Base-by-base conservation (phyloP, 2,888 invertebrate species). In the Tenthredo mesomela region DNA sequence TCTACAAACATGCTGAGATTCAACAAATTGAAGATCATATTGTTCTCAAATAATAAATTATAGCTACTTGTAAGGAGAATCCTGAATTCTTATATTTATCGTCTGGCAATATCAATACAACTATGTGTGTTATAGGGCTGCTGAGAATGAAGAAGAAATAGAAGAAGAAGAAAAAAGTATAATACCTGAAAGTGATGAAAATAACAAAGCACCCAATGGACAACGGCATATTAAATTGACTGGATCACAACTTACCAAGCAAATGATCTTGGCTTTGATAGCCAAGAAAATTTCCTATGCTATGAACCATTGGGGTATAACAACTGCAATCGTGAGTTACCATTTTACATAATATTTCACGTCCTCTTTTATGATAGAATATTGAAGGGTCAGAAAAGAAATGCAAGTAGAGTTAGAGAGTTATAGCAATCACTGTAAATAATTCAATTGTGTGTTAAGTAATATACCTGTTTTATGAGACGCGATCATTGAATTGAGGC, bases 261-360 rank as follows among this genome's bases (percentile, higher is more conserved):
- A 93, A 88, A 89, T 90, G 65, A 89, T 91, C 80, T 86, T 84
- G n/a, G 93, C 93, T 25, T 89, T 94, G 37, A 85, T 93, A 9
- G 84, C 87, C 1, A 94, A 94, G 87, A 93, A 93, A 88, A 73
- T 90, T 0, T 87, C 89, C 1, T 94, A 92, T 80, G 90, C 92
- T 0, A 87, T 85, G 2, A 92, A 92, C 85, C 93, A 93, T 88
- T 87, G 90, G 61, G 84, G 89, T 47, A 89, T 82, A 47, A 61
- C 54, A 3, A 3, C 43, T 5, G 82, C 61, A 67, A 82, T 82
- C 0, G 82, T 82, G n/a, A 43, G 82, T 82, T 67, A n/a, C n/a
- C 15, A 43, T 25, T 77, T 33, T 61, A 37, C 21, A n/a, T 7
- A 61, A 58, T 47, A 15, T 15, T 61, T 67, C 7, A 37, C 70